phyloP scores from a whole-genome alignment of 2,888 invertebrate genomes.

The Melieria crassipennis region DNA sequence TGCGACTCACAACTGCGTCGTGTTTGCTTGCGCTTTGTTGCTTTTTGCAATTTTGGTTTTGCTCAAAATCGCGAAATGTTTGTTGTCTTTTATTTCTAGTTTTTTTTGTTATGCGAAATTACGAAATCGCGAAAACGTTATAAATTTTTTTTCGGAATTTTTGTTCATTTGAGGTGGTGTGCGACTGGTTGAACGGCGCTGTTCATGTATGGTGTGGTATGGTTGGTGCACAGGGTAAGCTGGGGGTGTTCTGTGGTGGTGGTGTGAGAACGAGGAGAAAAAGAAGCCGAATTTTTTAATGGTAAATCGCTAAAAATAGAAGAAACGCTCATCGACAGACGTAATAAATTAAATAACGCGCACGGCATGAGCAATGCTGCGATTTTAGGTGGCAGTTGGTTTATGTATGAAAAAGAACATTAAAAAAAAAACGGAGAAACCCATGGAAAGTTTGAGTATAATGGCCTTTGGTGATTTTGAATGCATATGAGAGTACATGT shows the following conservation, averaged over 20 bases:
- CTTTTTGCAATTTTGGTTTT: slow-evolving; percentile 39
- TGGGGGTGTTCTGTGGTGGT: too few species aligned
- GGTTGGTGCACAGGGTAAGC: not conserved
- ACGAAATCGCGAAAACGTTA: slow-evolving; percentile 55
- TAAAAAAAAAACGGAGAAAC: too few species aligned
- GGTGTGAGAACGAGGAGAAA: slow-evolving; percentile 13
- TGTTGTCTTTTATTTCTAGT: slow-evolving; percentile 40
- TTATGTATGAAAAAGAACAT: too few species aligned
- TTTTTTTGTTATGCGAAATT: slow-evolving; percentile 33
- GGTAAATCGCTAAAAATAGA: slow-evolving; percentile 58
- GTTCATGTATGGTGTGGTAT: not conserved
- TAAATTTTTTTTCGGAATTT: slow-evolving; percentile 30
- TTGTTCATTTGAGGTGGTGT: not conserved
- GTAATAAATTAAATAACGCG: slow-evolving; percentile 60
- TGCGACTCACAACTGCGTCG: slow-evolving; percentile 44
- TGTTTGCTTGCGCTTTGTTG: slow-evolving; percentile 20
- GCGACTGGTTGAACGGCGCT: slow-evolving; percentile 1
- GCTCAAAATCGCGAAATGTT: slow-evolving; percentile 55
- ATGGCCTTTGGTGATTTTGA: too few species aligned
- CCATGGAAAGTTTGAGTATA: too few species aligned
- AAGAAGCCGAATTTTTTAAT: slow-evolving; percentile 16
- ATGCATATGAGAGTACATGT: too few species aligned
- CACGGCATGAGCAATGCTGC: slow-evolving; percentile 13
- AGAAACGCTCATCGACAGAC: slow-evolving; percentile 63
- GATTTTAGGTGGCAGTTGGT: too few species aligned